A percentile compares a stretch with the other conserved stretches of the same genome.
These are phyloP conservation scores for Cherax quadricarinatus DNA, from an alignment of 1,140 invertebrate genomes.

Conservation along the genomic window DNA sequence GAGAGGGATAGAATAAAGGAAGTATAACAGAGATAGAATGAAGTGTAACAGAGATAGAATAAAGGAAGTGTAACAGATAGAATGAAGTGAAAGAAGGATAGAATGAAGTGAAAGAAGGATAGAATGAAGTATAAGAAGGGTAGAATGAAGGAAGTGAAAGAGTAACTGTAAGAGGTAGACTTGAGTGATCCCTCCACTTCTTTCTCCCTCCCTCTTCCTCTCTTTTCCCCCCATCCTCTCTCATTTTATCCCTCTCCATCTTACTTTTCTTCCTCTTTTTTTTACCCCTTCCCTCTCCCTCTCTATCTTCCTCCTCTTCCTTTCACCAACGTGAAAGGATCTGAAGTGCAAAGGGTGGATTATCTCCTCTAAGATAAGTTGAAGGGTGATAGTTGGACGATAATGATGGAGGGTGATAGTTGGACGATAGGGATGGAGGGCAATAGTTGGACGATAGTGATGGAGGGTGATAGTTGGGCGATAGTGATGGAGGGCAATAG, in stretches of 20 bases:
- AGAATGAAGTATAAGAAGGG: not conserved
- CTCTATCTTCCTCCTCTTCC: not conserved
- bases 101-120: not conserved
- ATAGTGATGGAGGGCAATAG: too few relatives aligned
- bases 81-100: not conserved
- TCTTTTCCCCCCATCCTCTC: not conserved
- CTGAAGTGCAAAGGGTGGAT: slow-evolving; percentile 5
- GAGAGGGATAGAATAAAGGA: not conserved
- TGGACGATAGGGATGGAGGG: too few relatives aligned
- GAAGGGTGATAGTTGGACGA: slow-evolving; percentile 23
- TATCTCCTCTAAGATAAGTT: not conserved
- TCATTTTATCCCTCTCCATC: not conserved
- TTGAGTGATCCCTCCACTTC: not conserved
- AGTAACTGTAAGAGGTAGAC: too few relatives aligned
- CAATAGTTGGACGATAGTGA: too few relatives aligned
- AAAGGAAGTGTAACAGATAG: not conserved
- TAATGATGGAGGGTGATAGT: not conserved
- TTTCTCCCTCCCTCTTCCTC: not conserved
- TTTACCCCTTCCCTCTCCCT: not conserved
- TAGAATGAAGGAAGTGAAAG: not conserved
- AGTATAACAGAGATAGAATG: not conserved
- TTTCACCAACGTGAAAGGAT: not conserved
- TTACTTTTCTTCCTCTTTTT: not conserved
- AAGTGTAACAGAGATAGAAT: not conserved
- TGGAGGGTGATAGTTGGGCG: too few relatives aligned